A percentile compares a stretch with the other conserved stretches of the same genome.
phyloP scores from a whole-genome alignment of 35 echinoderm and acorn worm genomes.

The Chiridota heheva region DNA sequence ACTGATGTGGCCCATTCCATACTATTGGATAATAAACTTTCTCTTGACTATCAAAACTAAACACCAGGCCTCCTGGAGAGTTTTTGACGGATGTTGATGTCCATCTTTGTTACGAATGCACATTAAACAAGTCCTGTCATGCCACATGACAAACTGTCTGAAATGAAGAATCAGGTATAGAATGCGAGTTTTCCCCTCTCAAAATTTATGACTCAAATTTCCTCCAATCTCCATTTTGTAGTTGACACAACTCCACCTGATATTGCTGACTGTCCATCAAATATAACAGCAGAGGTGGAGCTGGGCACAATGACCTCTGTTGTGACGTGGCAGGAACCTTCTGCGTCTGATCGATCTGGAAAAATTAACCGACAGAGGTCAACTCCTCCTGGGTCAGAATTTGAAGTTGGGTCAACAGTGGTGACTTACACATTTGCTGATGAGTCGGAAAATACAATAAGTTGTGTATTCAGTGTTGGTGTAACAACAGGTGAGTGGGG shows the following conservation, averaged over 20 bases:
- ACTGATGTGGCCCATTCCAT: too few species aligned
- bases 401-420: slow-evolving; percentile 14
- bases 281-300: not conserved
- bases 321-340: slow-evolving; percentile 2
- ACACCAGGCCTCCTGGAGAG: too few species aligned
- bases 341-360: slow-evolving; percentile 9
- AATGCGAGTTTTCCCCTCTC: too few species aligned
- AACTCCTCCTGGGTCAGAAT: not conserved
- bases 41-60: too few species aligned
- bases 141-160: too few species aligned
- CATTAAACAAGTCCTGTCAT: too few species aligned
- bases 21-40: too few species aligned
- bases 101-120: too few species aligned
- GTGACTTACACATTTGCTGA: slow-evolving; percentile 22
- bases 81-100: too few species aligned
- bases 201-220: too few species aligned
- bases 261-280: slow-evolving; percentile 10
- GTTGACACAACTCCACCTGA: slow-evolving; percentile 1
- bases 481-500: slow-evolving; percentile 30
- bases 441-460: slow-evolving; percentile 2
- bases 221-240: too few species aligned
- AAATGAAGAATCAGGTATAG: too few species aligned
- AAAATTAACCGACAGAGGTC: not conserved
- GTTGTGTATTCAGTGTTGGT: not conserved
- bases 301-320: not conserved